A percentile compares a stretch with the other conserved stretches of the same genome.
These are phyloP conservation scores for Drosophila koepferae DNA, from an alignment of 2,888 invertebrate genomes.

Conservation along the genomic window DNA sequence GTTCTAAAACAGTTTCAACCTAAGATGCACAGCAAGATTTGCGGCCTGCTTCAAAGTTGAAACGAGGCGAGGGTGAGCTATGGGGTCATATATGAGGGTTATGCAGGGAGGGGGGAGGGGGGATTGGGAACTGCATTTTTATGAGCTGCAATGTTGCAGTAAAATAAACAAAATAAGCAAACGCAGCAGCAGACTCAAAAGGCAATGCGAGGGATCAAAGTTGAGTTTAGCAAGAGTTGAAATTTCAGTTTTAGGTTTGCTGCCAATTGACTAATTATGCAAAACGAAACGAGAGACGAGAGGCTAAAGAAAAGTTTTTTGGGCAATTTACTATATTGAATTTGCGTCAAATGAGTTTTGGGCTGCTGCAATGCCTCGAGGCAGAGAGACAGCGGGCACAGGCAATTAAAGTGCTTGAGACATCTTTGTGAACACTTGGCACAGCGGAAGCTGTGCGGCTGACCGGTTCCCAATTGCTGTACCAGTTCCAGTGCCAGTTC, in stretches of 20 bases:
- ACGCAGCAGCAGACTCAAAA: background rate
- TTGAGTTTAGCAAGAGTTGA: conserved; percentile 27
- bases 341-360: conserved; percentile 26
- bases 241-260: conserved; percentile 17
- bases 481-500: conserved; percentile 6
- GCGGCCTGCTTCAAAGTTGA: conserved; percentile 31
- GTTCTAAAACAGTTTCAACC: conserved; percentile 41
- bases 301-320: background rate
- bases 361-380: conserved; percentile 2
- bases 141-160: conserved; percentile 49
- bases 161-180: conserved; percentile 44
- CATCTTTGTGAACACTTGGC: conserved; percentile 39
- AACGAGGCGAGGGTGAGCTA: no score
- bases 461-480: conserved; percentile 19
- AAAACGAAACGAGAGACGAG: conserved; percentile 21
- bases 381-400: conserved; percentile 4
- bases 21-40: conserved; percentile 57
- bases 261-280: conserved; percentile 59
- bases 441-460: conserved; percentile 33
- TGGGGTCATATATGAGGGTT: background rate
- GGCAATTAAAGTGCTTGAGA: conserved; percentile 72
- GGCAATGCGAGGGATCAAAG: conserved; percentile 5
- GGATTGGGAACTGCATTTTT: conserved; percentile 34
- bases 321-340: conserved; percentile 38
- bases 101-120: no score